Conservation (phyloP, 1,140 invertebrate species). For the Achatina immaculata region DNA sequence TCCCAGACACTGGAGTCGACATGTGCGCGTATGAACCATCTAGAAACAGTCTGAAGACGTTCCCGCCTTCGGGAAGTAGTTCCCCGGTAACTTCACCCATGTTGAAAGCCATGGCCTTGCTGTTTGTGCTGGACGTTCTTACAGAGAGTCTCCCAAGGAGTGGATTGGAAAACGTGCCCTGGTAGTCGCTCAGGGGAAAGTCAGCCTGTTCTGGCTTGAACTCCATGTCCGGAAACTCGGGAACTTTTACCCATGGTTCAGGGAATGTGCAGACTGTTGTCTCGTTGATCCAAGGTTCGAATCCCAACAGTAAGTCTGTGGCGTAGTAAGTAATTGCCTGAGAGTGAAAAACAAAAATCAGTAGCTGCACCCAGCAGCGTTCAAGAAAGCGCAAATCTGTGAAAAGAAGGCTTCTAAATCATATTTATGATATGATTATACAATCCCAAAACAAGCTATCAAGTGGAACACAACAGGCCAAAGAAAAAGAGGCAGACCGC, state of each 20-base stretch:
- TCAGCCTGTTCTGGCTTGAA: constrained; percentile 8
- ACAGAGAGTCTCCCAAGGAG: constrained; percentile 17
- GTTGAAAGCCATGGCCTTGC: constrained; percentile 11
- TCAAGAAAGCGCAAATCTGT: background rate
- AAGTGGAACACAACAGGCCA: no score
- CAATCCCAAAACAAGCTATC: no score
- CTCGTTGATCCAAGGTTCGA: constrained; percentile 46
- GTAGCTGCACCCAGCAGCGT: background rate
- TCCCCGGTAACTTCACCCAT: constrained; percentile 10
- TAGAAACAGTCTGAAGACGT: constrained; percentile 34
- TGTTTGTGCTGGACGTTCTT: constrained; percentile 9
- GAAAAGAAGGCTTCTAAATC: background rate
- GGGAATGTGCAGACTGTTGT: constrained; percentile 43
- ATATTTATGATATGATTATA: no score
- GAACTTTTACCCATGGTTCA: constrained; percentile 33
- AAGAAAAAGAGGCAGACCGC: no score
- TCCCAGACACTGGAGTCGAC: background rate
- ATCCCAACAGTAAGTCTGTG: constrained; percentile 42
- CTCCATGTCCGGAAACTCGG: constrained; percentile 23
- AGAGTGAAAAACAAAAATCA: background rate
- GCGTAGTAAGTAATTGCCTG: constrained; percentile 31
- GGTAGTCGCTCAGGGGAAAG: constrained; percentile 16
- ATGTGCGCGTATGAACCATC: background rate
- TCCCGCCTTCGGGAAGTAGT: constrained; percentile 31
- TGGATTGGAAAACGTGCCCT: constrained; percentile 4